These are phyloP conservation scores for Drosophila nannoptera DNA, from an alignment of 1,140 invertebrate species.

Conservation along the genomic window DNA sequence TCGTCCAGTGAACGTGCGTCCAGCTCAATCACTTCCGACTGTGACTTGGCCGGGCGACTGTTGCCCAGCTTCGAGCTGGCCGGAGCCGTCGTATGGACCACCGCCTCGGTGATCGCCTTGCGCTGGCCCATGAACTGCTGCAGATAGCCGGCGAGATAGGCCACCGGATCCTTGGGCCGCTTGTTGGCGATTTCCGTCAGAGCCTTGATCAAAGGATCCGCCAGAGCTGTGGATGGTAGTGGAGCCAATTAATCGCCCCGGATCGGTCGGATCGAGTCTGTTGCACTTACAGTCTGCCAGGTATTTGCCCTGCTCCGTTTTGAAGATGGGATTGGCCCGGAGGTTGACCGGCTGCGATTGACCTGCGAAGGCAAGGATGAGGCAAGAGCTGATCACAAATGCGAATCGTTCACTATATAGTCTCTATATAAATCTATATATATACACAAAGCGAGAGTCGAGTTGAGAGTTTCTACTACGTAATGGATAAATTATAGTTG, in stretches of 20 bases:
- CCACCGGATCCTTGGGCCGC: constrained; percentile 89
- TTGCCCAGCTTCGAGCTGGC: constrained; percentile 27
- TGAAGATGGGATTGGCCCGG: constrained; percentile 86
- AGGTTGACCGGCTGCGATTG: constrained; percentile 81
- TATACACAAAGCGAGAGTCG: constrained; percentile 56
- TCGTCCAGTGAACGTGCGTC: constrained; percentile 50
- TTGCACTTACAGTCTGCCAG: constrained; percentile 86
- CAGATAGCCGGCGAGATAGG: constrained; percentile 89
- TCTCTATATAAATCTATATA: constrained; percentile 37
- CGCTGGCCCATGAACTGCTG: constrained; percentile 83
- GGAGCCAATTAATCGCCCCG: no score
- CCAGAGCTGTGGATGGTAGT: constrained; percentile 83
- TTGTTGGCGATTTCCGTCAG: constrained; percentile 90
- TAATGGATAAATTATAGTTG: constrained; percentile 38
- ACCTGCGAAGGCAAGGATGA: constrained; percentile 53
- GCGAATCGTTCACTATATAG: background rate
- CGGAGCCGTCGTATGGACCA: constrained; percentile 52
- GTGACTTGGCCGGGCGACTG: constrained; percentile 23
- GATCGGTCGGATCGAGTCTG: no score
- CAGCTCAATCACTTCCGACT: constrained; percentile 52
- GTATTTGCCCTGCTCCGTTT: constrained; percentile 89
- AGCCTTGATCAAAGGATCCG: constrained; percentile 91
- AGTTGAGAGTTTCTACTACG: constrained; percentile 45
- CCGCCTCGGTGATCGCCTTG: constrained; percentile 54
- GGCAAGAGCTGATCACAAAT: background rate